phyloP scores from a whole-genome alignment of 2,797 vertebrate species.

The Sardinella longiceps region DNA sequence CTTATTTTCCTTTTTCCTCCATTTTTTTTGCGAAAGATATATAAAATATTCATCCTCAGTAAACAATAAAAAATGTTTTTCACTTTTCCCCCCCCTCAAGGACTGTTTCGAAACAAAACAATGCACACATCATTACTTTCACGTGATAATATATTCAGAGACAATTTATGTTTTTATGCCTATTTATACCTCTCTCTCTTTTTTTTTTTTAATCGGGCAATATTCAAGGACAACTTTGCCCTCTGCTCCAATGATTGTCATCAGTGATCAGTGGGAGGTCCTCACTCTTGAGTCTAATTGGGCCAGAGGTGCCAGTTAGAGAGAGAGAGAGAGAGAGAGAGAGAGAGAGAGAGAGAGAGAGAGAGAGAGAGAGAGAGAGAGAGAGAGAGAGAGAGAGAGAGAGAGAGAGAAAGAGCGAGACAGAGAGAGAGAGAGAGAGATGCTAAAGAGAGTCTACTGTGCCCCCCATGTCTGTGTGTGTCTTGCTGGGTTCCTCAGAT shows the following conservation, averaged over 20 bases:
- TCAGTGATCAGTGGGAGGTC: slow-evolving; percentile 58
- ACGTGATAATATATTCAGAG: slow-evolving; percentile 29
- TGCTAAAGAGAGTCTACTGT: slow-evolving; percentile 46
- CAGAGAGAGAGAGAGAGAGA: background rate
- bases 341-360: slow-evolving; percentile 3
- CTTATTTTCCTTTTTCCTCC: slow-evolving; percentile 47
- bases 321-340: slow-evolving; percentile 20
- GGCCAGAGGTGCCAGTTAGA: slow-evolving; percentile 49
- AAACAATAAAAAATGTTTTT: slow-evolving; percentile 57
- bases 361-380: slow-evolving; percentile 35
- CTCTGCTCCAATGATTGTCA: slow-evolving; percentile 55
- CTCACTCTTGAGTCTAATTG: slow-evolving; percentile 48
- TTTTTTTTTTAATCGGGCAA: slow-evolving; percentile 54
- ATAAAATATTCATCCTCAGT: slow-evolving; percentile 66
- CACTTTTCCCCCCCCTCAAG: slow-evolving; percentile 46
- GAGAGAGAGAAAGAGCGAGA: slow-evolving; percentile 43
- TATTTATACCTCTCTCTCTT: background rate
- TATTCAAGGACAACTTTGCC: slow-evolving; percentile 57
- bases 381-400: slow-evolving; percentile 7
- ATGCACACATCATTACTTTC: slow-evolving; percentile 63
- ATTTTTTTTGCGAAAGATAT: slow-evolving; percentile 59
- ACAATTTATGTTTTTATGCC: background rate
- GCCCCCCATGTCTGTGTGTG: slow-evolving; percentile 18
- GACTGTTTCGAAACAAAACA: slow-evolving; percentile 66
- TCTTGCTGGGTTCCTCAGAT: background rate